phyloP scores from a whole-genome alignment of 1,140 invertebrate genomes.

The Danaus melanippus region DNA sequence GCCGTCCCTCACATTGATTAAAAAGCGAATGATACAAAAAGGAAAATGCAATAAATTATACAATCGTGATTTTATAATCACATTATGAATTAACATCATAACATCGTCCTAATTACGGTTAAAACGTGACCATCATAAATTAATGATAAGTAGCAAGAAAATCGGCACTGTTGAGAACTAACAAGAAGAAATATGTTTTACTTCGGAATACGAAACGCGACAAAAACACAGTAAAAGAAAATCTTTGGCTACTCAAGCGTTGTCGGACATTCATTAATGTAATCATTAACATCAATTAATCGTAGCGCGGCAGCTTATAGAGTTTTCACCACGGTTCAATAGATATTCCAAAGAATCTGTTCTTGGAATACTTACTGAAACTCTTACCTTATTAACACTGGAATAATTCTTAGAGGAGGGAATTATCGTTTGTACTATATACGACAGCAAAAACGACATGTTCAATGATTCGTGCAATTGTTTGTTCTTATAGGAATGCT shows the following conservation, averaged over 20 bases:
- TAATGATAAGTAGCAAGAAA: background rate
- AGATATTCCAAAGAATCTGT: conserved; percentile 43
- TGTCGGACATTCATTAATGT: conserved; percentile 66
- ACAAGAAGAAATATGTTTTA: conserved; percentile 4
- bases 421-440: conserved; percentile 25
- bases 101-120: conserved; percentile 34
- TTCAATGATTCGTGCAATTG: no score
- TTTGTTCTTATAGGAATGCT: no score
- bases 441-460: background rate
- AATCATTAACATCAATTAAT: conserved; percentile 67
- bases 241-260: conserved; percentile 46
- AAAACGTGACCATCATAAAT: conserved; percentile 23
- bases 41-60: conserved; percentile 48
- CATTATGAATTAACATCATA: conserved; percentile 38
- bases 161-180: background rate
- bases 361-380: conserved; percentile 38
- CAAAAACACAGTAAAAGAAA: conserved; percentile 40
- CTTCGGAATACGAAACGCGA: conserved; percentile 26
- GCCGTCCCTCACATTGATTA: conserved; percentile 29
- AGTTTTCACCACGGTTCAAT: conserved; percentile 36
- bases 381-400: conserved; percentile 30
- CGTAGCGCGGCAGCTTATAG: conserved; percentile 40
- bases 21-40: conserved; percentile 28
- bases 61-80: conserved; percentile 31
- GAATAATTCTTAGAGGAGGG: conserved; percentile 31